Evolutionary conservation across 2,888 invertebrate species (phyloP), one percentile per base, ranked within the genome.

Genomic region (Habrosyne pyritoides): DNA sequence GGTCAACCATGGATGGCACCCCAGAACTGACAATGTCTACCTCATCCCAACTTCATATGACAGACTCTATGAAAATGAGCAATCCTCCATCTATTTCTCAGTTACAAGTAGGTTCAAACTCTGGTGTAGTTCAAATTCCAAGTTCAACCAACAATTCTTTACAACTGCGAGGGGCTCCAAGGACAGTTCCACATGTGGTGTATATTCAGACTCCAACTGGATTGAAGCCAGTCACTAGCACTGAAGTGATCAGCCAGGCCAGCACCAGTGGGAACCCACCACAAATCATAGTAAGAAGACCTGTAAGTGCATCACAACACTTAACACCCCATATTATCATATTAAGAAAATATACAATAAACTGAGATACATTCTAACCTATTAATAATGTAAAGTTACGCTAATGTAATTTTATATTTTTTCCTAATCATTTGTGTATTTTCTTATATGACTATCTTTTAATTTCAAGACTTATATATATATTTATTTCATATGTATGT

Each of bases 171-270:
- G 86, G 87, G 22, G 62, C 84, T 0, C 73, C 81, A 0, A 79
- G 93, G 56, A 77, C 90, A 47, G 84, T 94, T 64, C 86, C 94
- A n/a, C 94, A 94, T 67, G 87, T 94, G 64, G 93, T 94, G 42
- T 94, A 94, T 70, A 94, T 94, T 55, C 94, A 94, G 77, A 93
- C 93, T 22, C 92, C 93, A 0, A 86, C 90, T 14, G 93, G 93
- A 26, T 69, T 93, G 66, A 93, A 93, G 65, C 87, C 91, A 6
- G 89, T 92, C 48, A 82, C 89, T 3, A 91, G 89, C 60, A 86
- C 90, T 2, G 93, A 93, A 46, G 87, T 92, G 36, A 91, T 91
- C 63, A 90, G 85, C 61, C 91, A 91, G 77, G 89, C 89, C 61
- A 91, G 89, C 72, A 88, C 90, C 21, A 91, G 89, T 77, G 90